These are phyloP conservation scores for Galerucella calmariensis DNA, from an alignment of 2,888 invertebrate genomes.

Conservation along the genomic window DNA sequence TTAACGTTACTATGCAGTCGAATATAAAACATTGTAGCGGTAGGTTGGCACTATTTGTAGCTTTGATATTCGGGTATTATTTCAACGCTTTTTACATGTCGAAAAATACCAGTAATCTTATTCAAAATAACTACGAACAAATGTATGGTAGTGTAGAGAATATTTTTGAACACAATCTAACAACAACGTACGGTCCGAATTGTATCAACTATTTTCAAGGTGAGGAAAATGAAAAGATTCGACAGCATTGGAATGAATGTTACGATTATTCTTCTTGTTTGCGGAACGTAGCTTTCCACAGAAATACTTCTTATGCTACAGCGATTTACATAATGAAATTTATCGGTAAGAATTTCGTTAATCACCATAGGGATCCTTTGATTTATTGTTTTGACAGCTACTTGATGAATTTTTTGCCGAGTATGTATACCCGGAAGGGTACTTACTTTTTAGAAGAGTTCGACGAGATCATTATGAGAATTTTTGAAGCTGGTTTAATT, in stretches of 20 bases:
- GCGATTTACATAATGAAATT: slow-evolving; percentile 53
- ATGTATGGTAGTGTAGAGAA: slow-evolving; percentile 51
- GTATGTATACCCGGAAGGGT: slow-evolving; percentile 57
- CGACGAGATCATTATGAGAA: slow-evolving; percentile 50
- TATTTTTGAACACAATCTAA: slow-evolving; percentile 48
- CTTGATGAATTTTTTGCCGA: slow-evolving; percentile 55
- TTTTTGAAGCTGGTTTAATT: slow-evolving; percentile 50
- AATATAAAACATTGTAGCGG: slow-evolving; percentile 8
- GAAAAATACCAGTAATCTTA: slow-evolving; percentile 50
- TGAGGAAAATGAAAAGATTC: slow-evolving; percentile 10
- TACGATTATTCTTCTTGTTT: slow-evolving; percentile 49
- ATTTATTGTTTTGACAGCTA: slow-evolving; percentile 51
- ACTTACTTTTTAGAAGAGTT: slow-evolving; percentile 54
- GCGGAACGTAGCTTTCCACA: slow-evolving; percentile 47
- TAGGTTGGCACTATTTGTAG: slow-evolving; percentile 18
- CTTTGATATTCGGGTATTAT: slow-evolving; percentile 48
- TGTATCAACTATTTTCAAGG: slow-evolving; percentile 47
- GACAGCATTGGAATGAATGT: slow-evolving; percentile 43
- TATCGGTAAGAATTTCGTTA: slow-evolving; percentile 49
- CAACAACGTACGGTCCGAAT: slow-evolving; percentile 48
- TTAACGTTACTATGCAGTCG: not conserved
- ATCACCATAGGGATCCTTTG: slow-evolving; percentile 43
- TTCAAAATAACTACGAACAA: slow-evolving; percentile 46
- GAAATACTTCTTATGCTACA: slow-evolving; percentile 50
- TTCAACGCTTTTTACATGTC: slow-evolving; percentile 50